Conservation (phyloP, 2,113 vertebrate species). For the Oenanthe oenanthe region DNA sequence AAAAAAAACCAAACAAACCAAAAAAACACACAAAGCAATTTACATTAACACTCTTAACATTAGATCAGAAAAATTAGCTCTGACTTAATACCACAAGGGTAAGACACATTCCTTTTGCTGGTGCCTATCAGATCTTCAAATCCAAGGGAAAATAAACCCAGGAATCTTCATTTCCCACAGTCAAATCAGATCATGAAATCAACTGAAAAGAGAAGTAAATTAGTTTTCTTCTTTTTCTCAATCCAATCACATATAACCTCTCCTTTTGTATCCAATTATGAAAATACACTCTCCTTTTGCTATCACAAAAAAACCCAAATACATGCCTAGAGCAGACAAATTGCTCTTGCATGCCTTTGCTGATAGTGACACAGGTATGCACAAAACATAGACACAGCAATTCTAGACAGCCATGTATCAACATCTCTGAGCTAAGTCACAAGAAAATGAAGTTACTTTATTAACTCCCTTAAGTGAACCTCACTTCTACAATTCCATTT, state of each 20-base stretch:
- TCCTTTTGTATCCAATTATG: background rate
- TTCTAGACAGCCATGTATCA: background rate
- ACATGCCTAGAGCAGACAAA: background rate
- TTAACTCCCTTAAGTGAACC: background rate
- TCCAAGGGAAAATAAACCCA: slow-evolving; percentile 62
- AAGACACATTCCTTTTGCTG: slow-evolving; percentile 80
- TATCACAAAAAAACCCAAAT: background rate
- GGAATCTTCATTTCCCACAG: slow-evolving; percentile 60
- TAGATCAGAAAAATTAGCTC: slow-evolving; percentile 66
- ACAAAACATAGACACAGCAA: background rate
- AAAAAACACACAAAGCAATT: slow-evolving; percentile 69
- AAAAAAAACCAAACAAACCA: background rate
- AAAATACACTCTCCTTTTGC: background rate
- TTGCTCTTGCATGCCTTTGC: background rate
- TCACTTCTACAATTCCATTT: background rate
- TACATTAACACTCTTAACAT: slow-evolving; percentile 69
- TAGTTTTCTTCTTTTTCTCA: slow-evolving; percentile 28
- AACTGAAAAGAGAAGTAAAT: slow-evolving; percentile 74
- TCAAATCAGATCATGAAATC: slow-evolving; percentile 77
- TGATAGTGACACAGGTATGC: background rate
- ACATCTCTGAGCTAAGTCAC: background rate
- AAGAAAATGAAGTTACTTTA: background rate
- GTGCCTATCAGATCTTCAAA: slow-evolving; percentile 78
- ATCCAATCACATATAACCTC: background rate
- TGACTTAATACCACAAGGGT: slow-evolving; percentile 68